These are phyloP conservation scores for Rhinolophus sinicus DNA, from an alignment of 2,113 vertebrate genomes.

Conservation along the genomic window DNA sequence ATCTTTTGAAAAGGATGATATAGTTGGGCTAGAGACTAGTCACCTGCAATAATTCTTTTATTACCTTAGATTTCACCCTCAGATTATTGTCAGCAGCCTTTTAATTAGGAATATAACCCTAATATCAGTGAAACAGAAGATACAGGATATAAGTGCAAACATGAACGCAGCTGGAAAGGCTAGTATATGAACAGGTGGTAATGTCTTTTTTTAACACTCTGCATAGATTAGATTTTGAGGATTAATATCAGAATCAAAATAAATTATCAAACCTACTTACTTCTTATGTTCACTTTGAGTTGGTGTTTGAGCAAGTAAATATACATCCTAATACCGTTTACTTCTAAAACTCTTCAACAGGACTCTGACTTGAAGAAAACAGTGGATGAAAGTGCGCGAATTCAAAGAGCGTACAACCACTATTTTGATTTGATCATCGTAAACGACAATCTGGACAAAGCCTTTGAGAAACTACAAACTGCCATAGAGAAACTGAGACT, in stretches of 20 bases:
- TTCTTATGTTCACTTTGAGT: neutral
- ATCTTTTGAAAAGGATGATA: neutral
- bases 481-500: conserved; percentile 91
- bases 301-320: conserved; percentile 2
- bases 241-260: conserved; percentile 17
- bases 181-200: neutral
- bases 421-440: conserved; percentile 97
- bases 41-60: neutral
- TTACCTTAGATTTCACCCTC: neutral
- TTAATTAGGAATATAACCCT: conserved; percentile 39
- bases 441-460: conserved; percentile 98
- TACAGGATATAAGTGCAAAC: neutral
- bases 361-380: conserved; percentile 98
- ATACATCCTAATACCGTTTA: neutral
- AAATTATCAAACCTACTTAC: neutral
- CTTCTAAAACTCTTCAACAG: conserved; percentile 82
- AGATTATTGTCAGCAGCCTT: conserved; percentile 11
- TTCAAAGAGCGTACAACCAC: conserved; percentile 97
- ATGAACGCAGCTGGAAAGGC: neutral
- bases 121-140: conserved; percentile 10
- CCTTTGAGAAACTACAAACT: conserved; percentile 95
- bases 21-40: neutral
- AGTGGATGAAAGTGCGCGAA: conserved; percentile 96
- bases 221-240: neutral
- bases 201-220: neutral